Percentiles rank a stretch among this genome's conserved stretches.
Conservation (phyloP, 2,888 invertebrate genomes). For the Heliothis peltigera region DNA sequence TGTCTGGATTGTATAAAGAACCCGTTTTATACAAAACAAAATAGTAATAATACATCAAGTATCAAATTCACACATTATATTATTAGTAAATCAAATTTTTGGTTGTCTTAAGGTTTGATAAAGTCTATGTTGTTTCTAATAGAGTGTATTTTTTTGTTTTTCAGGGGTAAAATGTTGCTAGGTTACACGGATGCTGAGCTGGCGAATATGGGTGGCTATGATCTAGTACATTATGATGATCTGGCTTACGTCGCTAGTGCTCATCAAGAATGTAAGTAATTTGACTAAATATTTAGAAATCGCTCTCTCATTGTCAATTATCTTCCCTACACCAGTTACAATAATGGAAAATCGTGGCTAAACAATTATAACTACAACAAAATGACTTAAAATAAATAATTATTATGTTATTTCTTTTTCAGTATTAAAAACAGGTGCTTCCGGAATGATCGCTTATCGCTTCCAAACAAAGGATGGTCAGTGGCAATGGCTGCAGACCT, state of each 20-base stretch:
- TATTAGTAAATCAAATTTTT: too few relatives aligned
- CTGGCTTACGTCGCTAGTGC: slow-evolving; percentile 99
- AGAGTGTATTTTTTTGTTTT: slow-evolving; percentile 63
- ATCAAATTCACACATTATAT: too few relatives aligned
- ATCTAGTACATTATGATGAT: slow-evolving; percentile 99
- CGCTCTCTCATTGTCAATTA: neutral
- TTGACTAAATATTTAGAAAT: neutral
- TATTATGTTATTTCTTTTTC: slow-evolving; percentile 78
- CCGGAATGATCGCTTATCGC: slow-evolving; percentile 99
- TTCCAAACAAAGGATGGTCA: slow-evolving; percentile 98
- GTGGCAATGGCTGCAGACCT: slow-evolving; percentile 99
- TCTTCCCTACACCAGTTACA: neutral
- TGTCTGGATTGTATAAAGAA: too few relatives aligned
- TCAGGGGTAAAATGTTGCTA: slow-evolving; percentile 97
- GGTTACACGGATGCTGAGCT: slow-evolving; percentile 98
- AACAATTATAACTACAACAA: too few relatives aligned
- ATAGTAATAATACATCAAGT: too few relatives aligned
- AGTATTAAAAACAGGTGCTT: slow-evolving; percentile 99
- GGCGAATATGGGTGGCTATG: slow-evolving; percentile 98
- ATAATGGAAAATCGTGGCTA: neutral
- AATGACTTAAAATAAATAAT: too few relatives aligned
- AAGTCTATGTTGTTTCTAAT: too few relatives aligned
- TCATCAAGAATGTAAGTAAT: slow-evolving; percentile 98
- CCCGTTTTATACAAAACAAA: too few relatives aligned
- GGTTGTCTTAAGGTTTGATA: too few relatives aligned